A percentile compares a stretch with the other conserved stretches of the same genome.
These are phyloP conservation scores for Danaus chrysippus DNA, from an alignment of 2,888 invertebrate genomes.

Conservation along the genomic window DNA sequence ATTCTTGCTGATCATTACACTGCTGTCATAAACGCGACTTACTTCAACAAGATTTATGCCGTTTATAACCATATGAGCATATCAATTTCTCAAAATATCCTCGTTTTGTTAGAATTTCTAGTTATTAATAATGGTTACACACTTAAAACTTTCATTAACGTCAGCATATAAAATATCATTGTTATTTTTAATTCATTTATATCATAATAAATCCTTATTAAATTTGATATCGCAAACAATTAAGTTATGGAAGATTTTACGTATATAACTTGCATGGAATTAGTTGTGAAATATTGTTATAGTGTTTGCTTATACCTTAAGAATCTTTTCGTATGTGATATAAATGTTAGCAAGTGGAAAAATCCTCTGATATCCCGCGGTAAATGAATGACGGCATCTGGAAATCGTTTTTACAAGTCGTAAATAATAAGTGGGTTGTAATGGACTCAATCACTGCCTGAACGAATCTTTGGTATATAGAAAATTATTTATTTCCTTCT, in stretches of 20 bases:
- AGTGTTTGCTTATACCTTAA: neutral
- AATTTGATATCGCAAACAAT: no score
- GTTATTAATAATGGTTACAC: no score
- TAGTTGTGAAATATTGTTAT: no score
- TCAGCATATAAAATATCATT: no score
- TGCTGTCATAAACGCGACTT: conserved; percentile 19
- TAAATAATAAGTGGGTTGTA: conserved; percentile 60
- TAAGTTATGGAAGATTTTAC: no score
- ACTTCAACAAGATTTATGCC: conserved; percentile 24
- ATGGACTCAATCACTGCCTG: conserved; percentile 47
- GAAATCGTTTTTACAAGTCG: conserved; percentile 58
- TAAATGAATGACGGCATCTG: conserved; percentile 40
- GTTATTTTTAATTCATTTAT: no score
- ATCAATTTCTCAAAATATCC: no score
- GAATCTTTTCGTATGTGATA: neutral
- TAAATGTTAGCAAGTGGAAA: conserved; percentile 35
- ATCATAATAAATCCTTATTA: no score
- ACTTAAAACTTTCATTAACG: no score
- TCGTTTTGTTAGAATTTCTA: no score
- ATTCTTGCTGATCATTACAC: conserved; percentile 39
- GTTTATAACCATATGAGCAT: conserved; percentile 24
- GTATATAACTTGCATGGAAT: no score
- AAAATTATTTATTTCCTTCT: neutral
- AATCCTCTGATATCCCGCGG: conserved; percentile 45
- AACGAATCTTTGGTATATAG: neutral